Evolutionary conservation across 1,140 invertebrate species (phyloP), one percentile per base, ranked within the genome.

Genomic region (Octopus sinensis): DNA sequence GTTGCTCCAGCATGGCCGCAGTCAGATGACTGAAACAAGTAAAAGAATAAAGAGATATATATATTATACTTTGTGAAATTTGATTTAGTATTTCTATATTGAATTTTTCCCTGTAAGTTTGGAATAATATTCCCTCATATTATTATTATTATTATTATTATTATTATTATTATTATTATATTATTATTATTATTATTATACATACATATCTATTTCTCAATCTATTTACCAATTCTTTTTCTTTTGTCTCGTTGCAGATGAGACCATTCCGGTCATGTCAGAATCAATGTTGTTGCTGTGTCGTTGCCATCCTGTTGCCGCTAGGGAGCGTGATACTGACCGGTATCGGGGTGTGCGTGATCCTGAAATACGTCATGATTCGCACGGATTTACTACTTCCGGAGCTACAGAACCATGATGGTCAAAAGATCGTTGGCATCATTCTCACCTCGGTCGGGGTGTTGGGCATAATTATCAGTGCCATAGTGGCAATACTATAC

Each of bases 331-430:
- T 84, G 2, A 80, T 84, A 4, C 81, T 84, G 83, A 75, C 80
- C 6, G 81, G 81, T 10, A 84, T 81, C 2, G 83, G 83, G 6
- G 82, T 84, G 5, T 80, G 81, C 7, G 68, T 84, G n/a, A 82
- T 84, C n/a, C 79, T 84, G 13, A 84, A 84, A 30, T 84, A 84
- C 76, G 83, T 81, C 13, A 68, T 84, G 13, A 71, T 82, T 54
- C 78, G 79, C 17, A 79, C 75, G 54, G 71, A 82, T 6, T 53
- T 84, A 53, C 81, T 84, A 13, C 83, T 81, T 13, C 81, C 83
- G 0, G 83, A 84, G 73, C 78, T 82, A 43, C 81, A 84, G n/a
- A 82, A 75, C 51, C 81, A 82, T n/a, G 79, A 84, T 17, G 83
- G 81, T 13, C 82, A 84, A 56, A 73, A 56, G 23, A 82, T 81